A percentile compares a stretch with the other conserved stretches of the same genome.
These are phyloP conservation scores for Tribolium madens DNA, from an alignment of 1,140 invertebrate species.

Conservation along the genomic window DNA sequence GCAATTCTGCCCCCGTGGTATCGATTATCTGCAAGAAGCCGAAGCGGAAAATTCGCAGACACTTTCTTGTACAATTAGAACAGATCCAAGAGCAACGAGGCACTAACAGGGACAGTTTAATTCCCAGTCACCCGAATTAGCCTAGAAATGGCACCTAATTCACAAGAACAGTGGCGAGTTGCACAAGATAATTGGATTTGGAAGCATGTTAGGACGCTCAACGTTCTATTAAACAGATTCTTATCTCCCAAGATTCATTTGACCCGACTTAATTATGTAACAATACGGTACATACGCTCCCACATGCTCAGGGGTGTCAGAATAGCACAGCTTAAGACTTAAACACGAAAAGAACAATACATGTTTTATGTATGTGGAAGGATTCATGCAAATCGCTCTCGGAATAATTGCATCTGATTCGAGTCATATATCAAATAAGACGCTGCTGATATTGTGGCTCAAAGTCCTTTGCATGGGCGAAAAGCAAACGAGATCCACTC, in stretches of 20 bases:
- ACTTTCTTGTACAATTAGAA: conserved; percentile 17
- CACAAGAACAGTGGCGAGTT: conserved; percentile 49
- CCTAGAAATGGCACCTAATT: conserved; percentile 51
- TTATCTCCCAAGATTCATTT: conserved; percentile 46
- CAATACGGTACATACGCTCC: conserved; percentile 24
- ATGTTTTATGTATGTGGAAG: conserved; percentile 15
- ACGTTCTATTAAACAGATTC: conserved; percentile 47
- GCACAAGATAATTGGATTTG: conserved; percentile 49
- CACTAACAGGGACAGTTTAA: conserved; percentile 47
- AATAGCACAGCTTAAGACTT: neutral
- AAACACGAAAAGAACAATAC: neutral
- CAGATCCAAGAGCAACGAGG: conserved; percentile 2
- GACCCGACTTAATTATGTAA: conserved; percentile 42
- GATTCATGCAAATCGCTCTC: conserved; percentile 8
- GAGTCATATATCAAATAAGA: conserved; percentile 23
- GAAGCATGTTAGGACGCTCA: conserved; percentile 43
- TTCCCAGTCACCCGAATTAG: conserved; percentile 43
- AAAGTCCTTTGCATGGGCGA: neutral
- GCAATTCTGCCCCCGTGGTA: conserved; percentile 4
- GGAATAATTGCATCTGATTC: conserved; percentile 30
- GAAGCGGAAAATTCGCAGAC: neutral
- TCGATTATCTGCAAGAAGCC: neutral
- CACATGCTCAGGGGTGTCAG: neutral
- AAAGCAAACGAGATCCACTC: conserved; percentile 57
- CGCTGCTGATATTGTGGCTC: conserved; percentile 13